Evolutionary conservation across 2,113 vertebrate genomes (phyloP).

Genomic region (Caracal caracal): DNA sequence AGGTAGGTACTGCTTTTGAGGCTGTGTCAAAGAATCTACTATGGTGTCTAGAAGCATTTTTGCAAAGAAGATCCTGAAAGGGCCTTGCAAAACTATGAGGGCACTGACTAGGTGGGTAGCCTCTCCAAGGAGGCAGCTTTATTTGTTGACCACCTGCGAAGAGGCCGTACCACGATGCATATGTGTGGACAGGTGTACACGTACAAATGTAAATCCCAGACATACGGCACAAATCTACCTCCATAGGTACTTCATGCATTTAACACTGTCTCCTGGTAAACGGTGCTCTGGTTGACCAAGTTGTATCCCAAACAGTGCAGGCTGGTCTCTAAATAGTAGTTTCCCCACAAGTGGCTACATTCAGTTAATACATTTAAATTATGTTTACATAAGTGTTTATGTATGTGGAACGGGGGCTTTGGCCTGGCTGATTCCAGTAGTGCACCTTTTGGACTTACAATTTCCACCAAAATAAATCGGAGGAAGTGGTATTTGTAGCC

Average conservation of each 20-base stretch:
- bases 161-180: rapidly evolving
- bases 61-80: neutral
- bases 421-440: rapidly evolving
- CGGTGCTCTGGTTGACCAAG: neutral
- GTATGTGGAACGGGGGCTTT: neutral
- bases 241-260: rapidly evolving
- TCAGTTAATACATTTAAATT: neutral
- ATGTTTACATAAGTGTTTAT: neutral
- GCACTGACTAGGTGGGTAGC: neutral
- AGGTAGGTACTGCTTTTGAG: neutral
- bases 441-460: neutral
- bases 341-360: neutral
- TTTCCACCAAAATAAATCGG: neutral
- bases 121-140: neutral
- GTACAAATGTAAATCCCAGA: neutral
- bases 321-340: neutral
- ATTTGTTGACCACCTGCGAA: neutral
- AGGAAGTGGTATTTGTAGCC: neutral
- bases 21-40: neutral
- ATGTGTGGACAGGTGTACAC: rapidly evolving
- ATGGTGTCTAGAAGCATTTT: neutral
- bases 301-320: neutral
- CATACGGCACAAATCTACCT: neutral
- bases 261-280: neutral
- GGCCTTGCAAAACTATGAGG: neutral